Base-by-base conservation (phyloP, 2,888 invertebrate species). In the Xestia c-nigrum region DNA sequence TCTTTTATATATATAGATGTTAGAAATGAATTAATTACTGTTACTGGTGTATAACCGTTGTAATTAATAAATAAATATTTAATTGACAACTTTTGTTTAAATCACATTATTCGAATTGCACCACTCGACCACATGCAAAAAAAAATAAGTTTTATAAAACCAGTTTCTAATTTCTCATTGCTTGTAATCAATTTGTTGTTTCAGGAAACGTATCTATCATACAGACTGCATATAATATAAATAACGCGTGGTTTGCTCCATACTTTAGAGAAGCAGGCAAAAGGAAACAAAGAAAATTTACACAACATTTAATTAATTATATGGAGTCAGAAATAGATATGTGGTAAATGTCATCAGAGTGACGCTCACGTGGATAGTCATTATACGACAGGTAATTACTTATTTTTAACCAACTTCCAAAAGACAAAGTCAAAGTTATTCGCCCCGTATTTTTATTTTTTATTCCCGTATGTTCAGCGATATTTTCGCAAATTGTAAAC, bases 201-300 rank as follows among this genome's bases (percentile, higher is more conserved):
- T 12, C 43, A 83, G 82, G 38, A 47, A 66, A 52, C 21, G 6
- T 16, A 19, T 21, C 1, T 52, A 9, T 12, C 31, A 0, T 0
- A 7, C 3, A 19, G 38, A 40, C 68, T 0, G 63, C 21, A 19
- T 0, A 75, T 6, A 2, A 12, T 1, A 75, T 83, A 9, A n/a
- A 47, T 6, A 0, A 0, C 4, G 69, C 85, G 0, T 0, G 12
- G 0, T 0, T 61, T 4, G 19, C 19, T 24, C 83, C 82, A 19
- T 63, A 57, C 12, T 1, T 57, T 14, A 72, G 19, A 75, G 0
- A 47, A 47, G 65, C 70, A 38, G 72, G 72, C 9, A 67, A 12
- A 16, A 63, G 47, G 38, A 19, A 59, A 24, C 61, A 75, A 38
- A 68, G 1, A 72, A 72, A 55, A 40, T 38, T 83, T 10, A 1